Percentiles rank a stretch among this genome's conserved stretches.
phyloP scores from a whole-genome alignment of 2,888 invertebrate genomes.

The Nematopogon swammerdamellus region DNA sequence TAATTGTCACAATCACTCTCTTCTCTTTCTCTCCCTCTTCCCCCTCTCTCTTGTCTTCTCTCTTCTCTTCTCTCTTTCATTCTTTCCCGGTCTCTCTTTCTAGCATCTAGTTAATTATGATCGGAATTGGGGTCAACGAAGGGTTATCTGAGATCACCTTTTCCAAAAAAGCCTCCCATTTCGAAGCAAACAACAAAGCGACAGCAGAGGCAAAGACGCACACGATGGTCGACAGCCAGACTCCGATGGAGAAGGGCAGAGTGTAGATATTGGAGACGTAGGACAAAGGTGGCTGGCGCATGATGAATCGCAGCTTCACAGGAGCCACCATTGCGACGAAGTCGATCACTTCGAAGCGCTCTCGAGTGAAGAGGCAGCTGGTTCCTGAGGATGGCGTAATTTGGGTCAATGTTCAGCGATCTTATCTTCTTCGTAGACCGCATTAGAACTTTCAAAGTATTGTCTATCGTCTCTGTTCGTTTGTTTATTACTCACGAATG shows the following conservation, averaged over 20 bases:
- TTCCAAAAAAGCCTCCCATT: conserved; percentile 23
- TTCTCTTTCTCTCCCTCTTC: no score
- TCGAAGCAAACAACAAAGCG: conserved; percentile 32
- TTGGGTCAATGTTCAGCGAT: no score
- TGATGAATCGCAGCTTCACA: conserved; percentile 50
- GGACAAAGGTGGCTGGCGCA: conserved; percentile 64
- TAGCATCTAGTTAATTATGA: no score
- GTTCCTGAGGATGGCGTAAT: conserved; percentile 27
- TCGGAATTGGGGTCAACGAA: no score
- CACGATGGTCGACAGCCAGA: conserved; percentile 55
- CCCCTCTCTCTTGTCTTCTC: no score
- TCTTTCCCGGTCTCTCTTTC: no score
- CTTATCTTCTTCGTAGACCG: no score
- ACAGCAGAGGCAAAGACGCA: conserved; percentile 30
- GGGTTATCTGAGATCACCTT: conserved; percentile 13
- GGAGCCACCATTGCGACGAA: conserved; percentile 45
- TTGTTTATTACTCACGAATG: no score
- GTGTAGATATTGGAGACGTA: conserved; percentile 63
- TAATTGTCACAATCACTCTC: no score
- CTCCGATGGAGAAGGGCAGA: conserved; percentile 56
- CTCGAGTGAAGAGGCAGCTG: conserved; percentile 21
- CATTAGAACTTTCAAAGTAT: no score
- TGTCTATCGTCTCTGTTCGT: no score
- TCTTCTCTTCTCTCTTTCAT: no score
- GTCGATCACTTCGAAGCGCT: conserved; percentile 30